Evolutionary conservation across 2,797 vertebrate genomes (phyloP).

Genomic region (Dromococcyx pavoninus): DNA sequence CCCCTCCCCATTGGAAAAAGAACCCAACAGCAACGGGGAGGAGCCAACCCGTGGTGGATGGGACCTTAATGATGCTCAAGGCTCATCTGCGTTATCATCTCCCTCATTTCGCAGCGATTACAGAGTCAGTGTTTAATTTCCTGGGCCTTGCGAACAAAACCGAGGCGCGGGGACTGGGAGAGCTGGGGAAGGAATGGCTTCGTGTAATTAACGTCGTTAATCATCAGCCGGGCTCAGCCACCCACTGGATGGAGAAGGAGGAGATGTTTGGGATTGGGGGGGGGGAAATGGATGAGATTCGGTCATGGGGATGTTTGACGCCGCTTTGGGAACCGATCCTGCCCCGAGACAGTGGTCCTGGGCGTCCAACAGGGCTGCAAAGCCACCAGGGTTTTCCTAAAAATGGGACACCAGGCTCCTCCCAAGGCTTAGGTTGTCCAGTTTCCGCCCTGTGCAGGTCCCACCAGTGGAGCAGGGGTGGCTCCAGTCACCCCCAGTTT

Average conservation of each 20-base stretch:
- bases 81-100: constrained; percentile 26
- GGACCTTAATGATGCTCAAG: background rate
- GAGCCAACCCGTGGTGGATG: background rate
- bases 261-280: background rate
- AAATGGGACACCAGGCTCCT: background rate
- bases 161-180: background rate
- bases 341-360: rapidly evolving
- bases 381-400: background rate
- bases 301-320: rapidly evolving
- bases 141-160: background rate
- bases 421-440: background rate
- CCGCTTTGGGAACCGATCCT: background rate
- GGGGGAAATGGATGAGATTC: background rate
- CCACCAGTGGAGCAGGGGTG: background rate
- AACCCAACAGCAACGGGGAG: background rate
- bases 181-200: background rate
- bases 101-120: background rate
- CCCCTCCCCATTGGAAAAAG: background rate
- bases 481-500: too few species aligned
- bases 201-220: constrained; percentile 18
- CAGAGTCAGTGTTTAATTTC: constrained; percentile 2
- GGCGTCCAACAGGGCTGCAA: background rate
- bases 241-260: background rate
- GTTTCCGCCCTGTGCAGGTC: background rate
- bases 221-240: background rate